Percentiles rank a stretch among this genome's conserved stretches.
Conservation (phyloP, 2,797 vertebrate species). For the Notamacropus eugenii region DNA sequence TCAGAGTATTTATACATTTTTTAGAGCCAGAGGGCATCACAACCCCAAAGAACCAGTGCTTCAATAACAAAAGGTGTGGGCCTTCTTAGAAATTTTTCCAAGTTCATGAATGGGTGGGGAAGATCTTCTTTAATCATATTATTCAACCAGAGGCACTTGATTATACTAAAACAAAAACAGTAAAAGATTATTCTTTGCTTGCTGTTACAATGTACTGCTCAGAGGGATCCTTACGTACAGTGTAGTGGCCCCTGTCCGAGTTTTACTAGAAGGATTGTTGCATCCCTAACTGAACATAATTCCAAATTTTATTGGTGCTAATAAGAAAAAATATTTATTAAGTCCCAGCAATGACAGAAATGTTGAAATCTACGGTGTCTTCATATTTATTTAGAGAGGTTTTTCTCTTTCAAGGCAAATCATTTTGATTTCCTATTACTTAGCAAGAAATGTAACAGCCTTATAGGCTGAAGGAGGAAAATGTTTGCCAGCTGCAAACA, state of each 20-base stretch:
- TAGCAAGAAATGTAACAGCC: conserved; percentile 21
- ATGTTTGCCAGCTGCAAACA: conserved; percentile 33
- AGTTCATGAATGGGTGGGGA: too few species aligned
- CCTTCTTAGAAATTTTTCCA: too few species aligned
- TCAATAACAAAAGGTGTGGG: too few species aligned
- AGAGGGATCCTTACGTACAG: background rate
- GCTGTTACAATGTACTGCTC: too few species aligned
- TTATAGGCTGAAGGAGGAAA: conserved; percentile 32
- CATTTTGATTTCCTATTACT: conserved; percentile 40
- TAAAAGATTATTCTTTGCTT: too few species aligned
- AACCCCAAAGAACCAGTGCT: too few species aligned
- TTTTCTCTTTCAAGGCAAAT: conserved; percentile 52
- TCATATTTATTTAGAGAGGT: conserved; percentile 65
- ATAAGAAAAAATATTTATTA: conserved; percentile 64
- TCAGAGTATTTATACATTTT: too few species aligned
- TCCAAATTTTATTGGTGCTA: conserved; percentile 48
- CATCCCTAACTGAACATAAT: background rate
- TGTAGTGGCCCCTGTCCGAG: background rate
- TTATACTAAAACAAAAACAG: too few species aligned
- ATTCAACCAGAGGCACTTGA: too few species aligned
- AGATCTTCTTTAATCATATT: too few species aligned
- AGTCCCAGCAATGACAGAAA: conserved; percentile 46
- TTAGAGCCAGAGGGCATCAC: too few species aligned
- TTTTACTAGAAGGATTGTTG: conserved; percentile 21
- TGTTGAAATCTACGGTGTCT: conserved; percentile 53